phyloP scores from a whole-genome alignment of 2,113 vertebrate species.

The Peucedramus taeniatus region DNA sequence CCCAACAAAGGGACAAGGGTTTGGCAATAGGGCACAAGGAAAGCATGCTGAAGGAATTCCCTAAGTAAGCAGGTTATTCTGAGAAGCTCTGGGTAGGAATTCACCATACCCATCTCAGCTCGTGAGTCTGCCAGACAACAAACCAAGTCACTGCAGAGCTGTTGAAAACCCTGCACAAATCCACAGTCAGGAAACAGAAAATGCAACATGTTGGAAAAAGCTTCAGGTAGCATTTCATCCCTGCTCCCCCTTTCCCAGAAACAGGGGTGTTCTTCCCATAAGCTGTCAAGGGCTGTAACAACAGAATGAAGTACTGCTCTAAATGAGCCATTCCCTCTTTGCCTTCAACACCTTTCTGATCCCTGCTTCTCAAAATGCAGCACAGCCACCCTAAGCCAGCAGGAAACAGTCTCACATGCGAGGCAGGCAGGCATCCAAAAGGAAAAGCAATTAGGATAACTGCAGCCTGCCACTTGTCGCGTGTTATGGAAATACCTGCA shows the following conservation, averaged over 20 bases:
- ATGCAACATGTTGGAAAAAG: background rate
- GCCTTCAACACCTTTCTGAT: background rate
- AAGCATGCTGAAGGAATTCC: background rate
- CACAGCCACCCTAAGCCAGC: background rate
- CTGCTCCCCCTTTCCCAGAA: background rate
- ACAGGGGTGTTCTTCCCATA: background rate
- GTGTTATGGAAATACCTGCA: background rate
- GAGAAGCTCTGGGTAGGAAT: background rate
- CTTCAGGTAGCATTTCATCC: background rate
- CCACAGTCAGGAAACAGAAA: accelerated
- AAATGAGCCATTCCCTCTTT: background rate
- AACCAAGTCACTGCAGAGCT: background rate
- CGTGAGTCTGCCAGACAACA: accelerated
- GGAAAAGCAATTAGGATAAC: background rate
- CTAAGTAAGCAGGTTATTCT: background rate
- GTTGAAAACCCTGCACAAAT: background rate
- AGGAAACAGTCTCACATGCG: accelerated
- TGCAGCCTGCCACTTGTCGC: accelerated
- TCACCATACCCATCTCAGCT: accelerated
- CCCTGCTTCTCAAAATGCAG: background rate
- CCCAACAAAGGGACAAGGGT: background rate
- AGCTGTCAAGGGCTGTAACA: background rate
- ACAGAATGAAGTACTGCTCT: background rate
- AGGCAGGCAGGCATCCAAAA: background rate
- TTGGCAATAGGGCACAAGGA: background rate